Base-by-base conservation (phyloP, 2,113 vertebrate species). In the Puntigrus tetrazona region DNA sequence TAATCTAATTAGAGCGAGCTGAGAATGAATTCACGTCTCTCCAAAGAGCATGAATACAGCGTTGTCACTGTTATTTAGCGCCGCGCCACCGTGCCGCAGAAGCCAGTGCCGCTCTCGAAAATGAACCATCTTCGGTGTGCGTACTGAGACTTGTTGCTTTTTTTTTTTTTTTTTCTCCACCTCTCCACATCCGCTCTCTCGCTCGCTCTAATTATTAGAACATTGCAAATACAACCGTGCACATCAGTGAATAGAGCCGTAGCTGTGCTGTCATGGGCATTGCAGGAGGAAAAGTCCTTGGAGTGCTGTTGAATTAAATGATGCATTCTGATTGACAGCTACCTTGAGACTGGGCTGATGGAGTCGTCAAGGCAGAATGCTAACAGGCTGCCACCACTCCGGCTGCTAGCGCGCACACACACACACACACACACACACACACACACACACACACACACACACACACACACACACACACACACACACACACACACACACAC, bases 1-100 rank as follows among this genome's bases (percentile, higher is more conserved):
- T 98, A 97, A 98, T 97, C 96, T 97, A 97, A 99, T 98, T 98
- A 98, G 92, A 95, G 95, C 92, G 94, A 96, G 95, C 95, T 95
- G 95, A 95, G 96, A 96, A 97, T 96, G 95, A 96, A 96, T 94
- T 92, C 94, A 94, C 90, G 94, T 94, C 95, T 93, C 94, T 94
- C 93, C 94, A 10, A 90, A 52, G 93, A 92, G 95, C 87, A 85
- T 72, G 94, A 91, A 91, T 93, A 94, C 94, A 95, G 94, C 90
- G 90, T 92, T 93, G 91, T 93, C 94, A 95, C 96, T 96, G 95
- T 95, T 93, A 90, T 93, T 94, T 93, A 91, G 92, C 93, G 16
- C 93, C 93, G 93, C 94, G 87, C 74, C 72, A 77, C 78, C 65
- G 1, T 61, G 95, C 70, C 91, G 91, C 92, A 91, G 93, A 92